Percentiles rank a stretch among this genome's conserved stretches.
Conservation (phyloP, 1,140 invertebrate genomes). For the Capitella teleta region DNA sequence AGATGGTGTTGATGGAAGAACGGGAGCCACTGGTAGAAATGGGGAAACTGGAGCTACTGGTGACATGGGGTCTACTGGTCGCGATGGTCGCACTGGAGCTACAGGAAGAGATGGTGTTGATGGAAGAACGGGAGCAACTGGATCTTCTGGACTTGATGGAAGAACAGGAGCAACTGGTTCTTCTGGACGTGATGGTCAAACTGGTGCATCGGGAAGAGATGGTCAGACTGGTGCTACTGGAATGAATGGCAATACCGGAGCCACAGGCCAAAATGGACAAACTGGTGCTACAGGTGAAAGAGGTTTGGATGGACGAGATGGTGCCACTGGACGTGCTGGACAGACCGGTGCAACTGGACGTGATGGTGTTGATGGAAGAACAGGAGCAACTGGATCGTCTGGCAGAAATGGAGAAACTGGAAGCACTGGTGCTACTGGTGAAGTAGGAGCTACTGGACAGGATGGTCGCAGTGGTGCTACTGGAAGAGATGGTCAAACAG, state of each 20-base stretch:
- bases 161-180: constrained; percentile 1
- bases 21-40: background rate
- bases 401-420: constrained; percentile 3
- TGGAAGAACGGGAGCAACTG: background rate
- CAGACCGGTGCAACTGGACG: background rate
- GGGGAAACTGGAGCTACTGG: constrained; percentile 1
- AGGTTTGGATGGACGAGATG: background rate
- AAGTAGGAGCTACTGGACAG: constrained; percentile 1
- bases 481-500: constrained; percentile 2
- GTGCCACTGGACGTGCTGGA: background rate
- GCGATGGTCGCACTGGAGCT: background rate
- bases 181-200: background rate
- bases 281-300: background rate
- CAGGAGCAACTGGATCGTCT: constrained; percentile 1
- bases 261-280: constrained; percentile 1
- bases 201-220: constrained; percentile 1
- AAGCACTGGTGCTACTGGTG: background rate
- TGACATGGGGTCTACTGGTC: background rate
- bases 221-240: constrained; percentile 3
- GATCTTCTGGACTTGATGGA: constrained; percentile 1
- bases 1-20: background rate
- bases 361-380: background rate
- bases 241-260: constrained; percentile 4
- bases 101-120: background rate
- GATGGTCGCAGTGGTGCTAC: constrained; percentile 1